phyloP scores from a whole-genome alignment of 1,140 invertebrate genomes.

The Platyscapa corneri region DNA sequence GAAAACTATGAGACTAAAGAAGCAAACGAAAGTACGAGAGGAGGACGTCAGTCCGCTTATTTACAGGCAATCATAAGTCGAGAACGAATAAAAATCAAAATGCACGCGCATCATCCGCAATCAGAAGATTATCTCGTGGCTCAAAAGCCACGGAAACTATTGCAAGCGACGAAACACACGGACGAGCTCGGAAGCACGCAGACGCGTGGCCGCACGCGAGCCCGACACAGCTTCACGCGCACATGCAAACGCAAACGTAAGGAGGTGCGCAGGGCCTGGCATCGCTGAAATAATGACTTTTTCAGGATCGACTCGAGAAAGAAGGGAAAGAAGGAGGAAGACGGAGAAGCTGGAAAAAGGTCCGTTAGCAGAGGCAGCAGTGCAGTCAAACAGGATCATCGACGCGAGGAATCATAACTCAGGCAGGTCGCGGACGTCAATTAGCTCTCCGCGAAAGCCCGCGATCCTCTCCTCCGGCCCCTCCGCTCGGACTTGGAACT shows the following conservation, averaged over 20 bases:
- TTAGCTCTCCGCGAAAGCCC: slow-evolving; percentile 24
- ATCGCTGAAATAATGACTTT: slow-evolving; percentile 35
- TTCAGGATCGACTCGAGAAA: slow-evolving; percentile 30
- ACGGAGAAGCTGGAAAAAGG: neutral
- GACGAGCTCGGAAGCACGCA: too few relatives aligned
- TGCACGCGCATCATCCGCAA: neutral
- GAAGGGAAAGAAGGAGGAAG: neutral
- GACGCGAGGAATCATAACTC: slow-evolving; percentile 48
- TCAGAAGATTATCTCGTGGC: slow-evolving; percentile 22
- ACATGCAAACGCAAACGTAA: too few relatives aligned
- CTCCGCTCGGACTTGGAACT: neutral
- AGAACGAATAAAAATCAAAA: slow-evolving; percentile 26
- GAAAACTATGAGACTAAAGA: slow-evolving; percentile 21
- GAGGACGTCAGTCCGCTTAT: slow-evolving; percentile 30
- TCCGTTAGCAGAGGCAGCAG: slow-evolving; percentile 15
- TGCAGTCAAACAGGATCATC: slow-evolving; percentile 42
- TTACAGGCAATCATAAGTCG: slow-evolving; percentile 42
- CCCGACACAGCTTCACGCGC: too few relatives aligned
- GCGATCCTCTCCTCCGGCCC: neutral
- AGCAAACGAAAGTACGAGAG: neutral
- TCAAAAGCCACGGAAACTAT: slow-evolving; percentile 29
- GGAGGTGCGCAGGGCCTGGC: neutral
- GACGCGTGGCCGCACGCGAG: too few relatives aligned
- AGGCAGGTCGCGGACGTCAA: slow-evolving; percentile 35
- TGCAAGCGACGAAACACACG: neutral